phyloP scores from a whole-genome alignment of 2,888 invertebrate genomes.

The Latrodectus elegans region DNA sequence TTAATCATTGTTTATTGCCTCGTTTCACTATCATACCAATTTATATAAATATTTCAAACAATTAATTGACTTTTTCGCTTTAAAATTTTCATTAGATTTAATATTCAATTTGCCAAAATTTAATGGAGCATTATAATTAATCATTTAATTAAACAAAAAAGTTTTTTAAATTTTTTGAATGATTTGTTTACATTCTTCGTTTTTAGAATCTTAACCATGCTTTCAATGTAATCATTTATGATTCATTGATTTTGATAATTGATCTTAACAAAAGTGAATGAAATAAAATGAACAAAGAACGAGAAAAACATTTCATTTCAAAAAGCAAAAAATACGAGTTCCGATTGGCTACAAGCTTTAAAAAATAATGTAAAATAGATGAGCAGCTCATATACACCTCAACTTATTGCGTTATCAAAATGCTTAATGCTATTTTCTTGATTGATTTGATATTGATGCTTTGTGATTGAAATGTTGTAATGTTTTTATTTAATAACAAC shows the following conservation, averaged over 20 bases:
- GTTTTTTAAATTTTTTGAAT: no score
- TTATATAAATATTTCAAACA: no score
- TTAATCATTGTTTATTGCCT: no score
- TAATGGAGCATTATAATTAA: no score
- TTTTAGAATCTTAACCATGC: neutral
- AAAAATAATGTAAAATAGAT: neutral
- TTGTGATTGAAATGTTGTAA: no score
- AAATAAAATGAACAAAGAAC: neutral
- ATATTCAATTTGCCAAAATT: no score
- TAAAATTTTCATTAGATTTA: no score
- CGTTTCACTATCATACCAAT: no score
- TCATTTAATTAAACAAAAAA: no score
- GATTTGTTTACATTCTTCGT: neutral
- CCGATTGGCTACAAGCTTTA: neutral
- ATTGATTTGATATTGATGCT: constrained; percentile 1
- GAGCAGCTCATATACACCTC: neutral
- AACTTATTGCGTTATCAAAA: neutral
- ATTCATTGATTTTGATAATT: constrained; percentile 3
- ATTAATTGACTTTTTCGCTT: no score
- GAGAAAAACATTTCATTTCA: neutral
- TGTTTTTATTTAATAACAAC: no score
- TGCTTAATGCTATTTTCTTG: neutral
- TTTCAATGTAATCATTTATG: constrained; percentile 2
- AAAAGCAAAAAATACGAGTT: neutral
- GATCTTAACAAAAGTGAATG: neutral